phyloP scores from a whole-genome alignment of 2,113 vertebrate genomes.

The Sphyrna mokarran region DNA sequence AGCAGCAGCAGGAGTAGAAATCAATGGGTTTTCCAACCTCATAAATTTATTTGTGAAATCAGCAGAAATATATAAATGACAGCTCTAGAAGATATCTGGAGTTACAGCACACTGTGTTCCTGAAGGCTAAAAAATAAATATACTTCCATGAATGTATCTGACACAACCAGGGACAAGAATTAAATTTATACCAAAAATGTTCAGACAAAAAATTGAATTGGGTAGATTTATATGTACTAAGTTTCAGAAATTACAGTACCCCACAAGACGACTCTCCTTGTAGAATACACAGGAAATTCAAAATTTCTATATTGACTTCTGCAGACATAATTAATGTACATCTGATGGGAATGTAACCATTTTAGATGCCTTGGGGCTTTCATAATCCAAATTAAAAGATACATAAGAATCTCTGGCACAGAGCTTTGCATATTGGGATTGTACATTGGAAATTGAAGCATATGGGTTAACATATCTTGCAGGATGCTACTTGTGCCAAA shows the following conservation, averaged over 20 bases:
- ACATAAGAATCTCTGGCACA: neutral
- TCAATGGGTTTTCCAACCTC: constrained; percentile 9
- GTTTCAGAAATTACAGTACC: constrained; percentile 22
- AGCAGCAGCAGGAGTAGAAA: constrained; percentile 17
- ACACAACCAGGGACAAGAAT: constrained; percentile 3
- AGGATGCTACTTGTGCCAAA: neutral
- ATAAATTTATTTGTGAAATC: constrained; percentile 28
- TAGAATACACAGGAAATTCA: neutral
- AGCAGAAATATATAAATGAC: constrained; percentile 15
- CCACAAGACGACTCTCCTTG: constrained; percentile 15
- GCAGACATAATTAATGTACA: neutral
- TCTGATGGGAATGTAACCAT: neutral
- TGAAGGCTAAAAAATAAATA: constrained; percentile 29
- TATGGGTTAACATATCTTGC: neutral
- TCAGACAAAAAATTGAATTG: neutral
- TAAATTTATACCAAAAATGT: constrained; percentile 26
- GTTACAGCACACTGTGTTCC: constrained; percentile 24
- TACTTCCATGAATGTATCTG: constrained; percentile 5
- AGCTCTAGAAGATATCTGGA: constrained; percentile 15
- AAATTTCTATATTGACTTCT: neutral
- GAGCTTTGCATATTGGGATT: neutral
- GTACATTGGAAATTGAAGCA: neutral
- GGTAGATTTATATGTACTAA: neutral
- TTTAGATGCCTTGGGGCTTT: neutral
- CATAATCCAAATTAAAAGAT: neutral